These are phyloP conservation scores for Agrilus mali DNA, from an alignment of 2,888 invertebrate species.

Conservation along the genomic window DNA sequence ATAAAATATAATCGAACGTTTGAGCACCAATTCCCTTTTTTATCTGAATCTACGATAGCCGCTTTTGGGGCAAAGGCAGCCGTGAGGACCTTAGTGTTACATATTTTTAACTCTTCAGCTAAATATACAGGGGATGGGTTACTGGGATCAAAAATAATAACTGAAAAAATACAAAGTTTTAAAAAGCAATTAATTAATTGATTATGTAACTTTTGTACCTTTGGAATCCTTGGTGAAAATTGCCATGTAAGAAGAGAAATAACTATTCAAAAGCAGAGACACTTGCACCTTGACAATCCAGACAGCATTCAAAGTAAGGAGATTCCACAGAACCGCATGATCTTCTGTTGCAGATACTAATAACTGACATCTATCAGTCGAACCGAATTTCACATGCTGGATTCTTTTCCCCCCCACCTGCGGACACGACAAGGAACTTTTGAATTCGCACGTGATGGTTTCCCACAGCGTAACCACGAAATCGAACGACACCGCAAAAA, in stretches of 20 bases:
- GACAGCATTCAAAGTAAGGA: constrained; percentile 51
- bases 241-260: constrained; percentile 53
- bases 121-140: constrained; percentile 42
- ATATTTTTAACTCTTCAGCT: constrained; percentile 34
- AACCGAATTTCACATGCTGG: constrained; percentile 46
- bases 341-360: constrained; percentile 43
- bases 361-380: constrained; percentile 41
- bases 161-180: constrained; percentile 30
- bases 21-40: constrained; percentile 41
- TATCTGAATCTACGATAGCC: constrained; percentile 29
- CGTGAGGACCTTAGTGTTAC: constrained; percentile 32
- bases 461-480: constrained; percentile 57
- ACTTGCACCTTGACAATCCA: constrained; percentile 51
- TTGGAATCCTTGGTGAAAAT: constrained; percentile 50
- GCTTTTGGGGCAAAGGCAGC: constrained; percentile 46
- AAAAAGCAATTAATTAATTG: not conserved
- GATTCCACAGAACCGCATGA: constrained; percentile 58
- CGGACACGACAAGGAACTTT: constrained; percentile 40
- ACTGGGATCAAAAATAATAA: constrained; percentile 50
- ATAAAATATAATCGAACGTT: constrained; percentile 49
- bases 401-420: constrained; percentile 19
- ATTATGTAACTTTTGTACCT: constrained; percentile 38
- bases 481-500: constrained; percentile 57
- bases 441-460: constrained; percentile 43
- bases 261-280: constrained; percentile 43